Evolutionary conservation across 2,113 vertebrate genomes (phyloP).

Genomic region (Pollachius pollachius): DNA sequence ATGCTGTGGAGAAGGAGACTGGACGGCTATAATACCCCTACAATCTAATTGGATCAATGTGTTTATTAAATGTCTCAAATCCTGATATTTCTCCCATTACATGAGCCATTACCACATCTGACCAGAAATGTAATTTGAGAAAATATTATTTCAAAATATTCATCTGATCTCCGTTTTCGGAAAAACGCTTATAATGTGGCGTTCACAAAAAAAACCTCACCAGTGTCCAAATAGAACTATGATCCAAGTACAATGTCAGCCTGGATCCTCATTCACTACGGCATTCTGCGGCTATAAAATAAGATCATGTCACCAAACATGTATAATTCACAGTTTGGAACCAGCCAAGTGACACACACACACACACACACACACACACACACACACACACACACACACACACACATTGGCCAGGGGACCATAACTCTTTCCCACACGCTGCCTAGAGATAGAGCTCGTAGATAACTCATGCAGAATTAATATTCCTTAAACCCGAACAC

Average conservation of each 20-base stretch:
- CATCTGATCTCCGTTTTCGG: too few relatives aligned
- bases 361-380: slow-evolving; percentile 34
- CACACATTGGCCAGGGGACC: slow-evolving; percentile 34
- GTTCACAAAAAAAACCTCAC: slow-evolving; percentile 44
- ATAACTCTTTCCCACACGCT: slow-evolving; percentile 48
- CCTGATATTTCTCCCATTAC: too few relatives aligned
- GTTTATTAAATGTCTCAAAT: too few relatives aligned
- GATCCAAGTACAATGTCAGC: slow-evolving; percentile 52
- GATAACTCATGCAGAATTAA: slow-evolving; percentile 5
- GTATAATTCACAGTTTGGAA: slow-evolving; percentile 73
- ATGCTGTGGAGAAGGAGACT: too few relatives aligned
- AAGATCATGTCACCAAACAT: slow-evolving; percentile 75
- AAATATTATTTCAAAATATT: too few relatives aligned
- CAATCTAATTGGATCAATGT: too few relatives aligned
- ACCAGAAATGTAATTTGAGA: too few relatives aligned
- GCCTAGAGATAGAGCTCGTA: slow-evolving; percentile 43
- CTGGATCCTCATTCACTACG: slow-evolving; percentile 58
- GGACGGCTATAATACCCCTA: too few relatives aligned
- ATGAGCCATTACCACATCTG: too few relatives aligned
- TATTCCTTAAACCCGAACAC: background rate
- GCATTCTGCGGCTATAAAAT: slow-evolving; percentile 67
- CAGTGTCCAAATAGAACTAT: slow-evolving; percentile 34
- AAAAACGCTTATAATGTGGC: slow-evolving; percentile 6
- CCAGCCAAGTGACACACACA: slow-evolving; percentile 62
- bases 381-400: slow-evolving; percentile 22